phyloP scores from a whole-genome alignment of 2,888 invertebrate species.

The Synergus gifuensis region DNA sequence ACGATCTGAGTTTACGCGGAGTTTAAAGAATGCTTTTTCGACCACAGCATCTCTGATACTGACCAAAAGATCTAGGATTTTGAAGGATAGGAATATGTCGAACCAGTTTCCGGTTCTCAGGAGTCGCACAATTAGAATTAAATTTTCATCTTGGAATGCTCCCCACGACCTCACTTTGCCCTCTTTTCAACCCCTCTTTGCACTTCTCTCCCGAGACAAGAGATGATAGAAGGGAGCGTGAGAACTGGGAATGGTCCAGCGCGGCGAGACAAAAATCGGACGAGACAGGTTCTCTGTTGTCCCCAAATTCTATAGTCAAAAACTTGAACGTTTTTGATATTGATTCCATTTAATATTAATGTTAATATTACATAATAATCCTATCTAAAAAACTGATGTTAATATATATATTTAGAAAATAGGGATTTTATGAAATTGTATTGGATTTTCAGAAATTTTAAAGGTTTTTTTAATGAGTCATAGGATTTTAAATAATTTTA shows the following conservation, averaged over 20 bases:
- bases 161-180: slow-evolving; percentile 46
- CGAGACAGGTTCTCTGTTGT: slow-evolving; percentile 63
- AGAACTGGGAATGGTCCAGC: slow-evolving; percentile 70
- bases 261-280: slow-evolving; percentile 51
- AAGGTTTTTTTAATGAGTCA: too few species aligned
- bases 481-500: too few species aligned
- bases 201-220: slow-evolving; percentile 50
- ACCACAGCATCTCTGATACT: slow-evolving; percentile 71
- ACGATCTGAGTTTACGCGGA: slow-evolving; percentile 15
- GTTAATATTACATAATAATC: too few species aligned
- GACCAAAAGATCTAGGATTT: slow-evolving; percentile 62
- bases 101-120: slow-evolving; percentile 65
- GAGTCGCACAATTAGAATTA: slow-evolving; percentile 56
- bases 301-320: not conserved
- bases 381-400: too few species aligned
- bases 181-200: slow-evolving; percentile 51
- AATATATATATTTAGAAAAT: too few species aligned
- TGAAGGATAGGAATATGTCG: slow-evolving; percentile 59
- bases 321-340: not conserved
- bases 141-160: slow-evolving; percentile 64
- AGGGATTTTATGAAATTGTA: too few species aligned
- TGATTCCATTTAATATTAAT: too few species aligned
- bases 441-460: too few species aligned
- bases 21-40: slow-evolving; percentile 65
- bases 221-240: slow-evolving; percentile 70